These are phyloP conservation scores for Syrista parreyssii DNA, from an alignment of 2,888 invertebrate genomes.

Conservation along the genomic window DNA sequence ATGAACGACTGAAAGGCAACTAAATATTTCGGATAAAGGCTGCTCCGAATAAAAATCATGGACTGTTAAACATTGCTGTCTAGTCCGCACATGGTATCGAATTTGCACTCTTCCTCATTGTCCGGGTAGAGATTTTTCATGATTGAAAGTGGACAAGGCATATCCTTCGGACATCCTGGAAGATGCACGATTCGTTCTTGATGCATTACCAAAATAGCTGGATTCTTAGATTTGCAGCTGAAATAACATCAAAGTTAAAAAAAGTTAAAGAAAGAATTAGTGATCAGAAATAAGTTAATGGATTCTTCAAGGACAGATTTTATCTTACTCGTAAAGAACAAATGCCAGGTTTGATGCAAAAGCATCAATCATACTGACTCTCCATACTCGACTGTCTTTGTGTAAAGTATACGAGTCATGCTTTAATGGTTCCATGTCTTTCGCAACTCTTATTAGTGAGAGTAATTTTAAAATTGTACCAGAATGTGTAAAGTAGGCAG, in stretches of 20 bases:
- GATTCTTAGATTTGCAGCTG: conserved; percentile 68
- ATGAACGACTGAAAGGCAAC: not conserved
- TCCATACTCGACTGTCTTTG: conserved; percentile 68
- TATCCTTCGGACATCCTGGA: conserved; percentile 73
- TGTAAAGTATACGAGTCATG: conserved; percentile 67
- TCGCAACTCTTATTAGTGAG: conserved; percentile 79
- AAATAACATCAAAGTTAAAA: conserved; percentile 35
- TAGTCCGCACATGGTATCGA: conserved; percentile 74
- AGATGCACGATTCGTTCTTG: conserved; percentile 79
- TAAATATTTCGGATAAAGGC: not conserved
- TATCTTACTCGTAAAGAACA: conserved; percentile 75
- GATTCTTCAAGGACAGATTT: not conserved
- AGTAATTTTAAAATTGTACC: conserved; percentile 83
- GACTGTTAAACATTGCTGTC: conserved; percentile 1
- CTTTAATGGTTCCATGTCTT: conserved; percentile 72
- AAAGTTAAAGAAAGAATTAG: conserved; percentile 1
- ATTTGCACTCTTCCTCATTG: conserved; percentile 75
- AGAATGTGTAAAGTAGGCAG: conserved; percentile 85
- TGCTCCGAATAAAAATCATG: not conserved
- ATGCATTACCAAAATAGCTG: conserved; percentile 74
- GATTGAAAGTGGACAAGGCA: conserved; percentile 73
- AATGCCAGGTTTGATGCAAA: conserved; percentile 87
- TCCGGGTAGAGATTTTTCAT: conserved; percentile 71
- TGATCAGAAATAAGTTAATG: not conserved
- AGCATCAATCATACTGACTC: conserved; percentile 74